Percentiles rank a stretch among this genome's conserved stretches.
These are phyloP conservation scores for Archivesica marissinica DNA, from an alignment of 1,140 invertebrate species.

Conservation along the genomic window DNA sequence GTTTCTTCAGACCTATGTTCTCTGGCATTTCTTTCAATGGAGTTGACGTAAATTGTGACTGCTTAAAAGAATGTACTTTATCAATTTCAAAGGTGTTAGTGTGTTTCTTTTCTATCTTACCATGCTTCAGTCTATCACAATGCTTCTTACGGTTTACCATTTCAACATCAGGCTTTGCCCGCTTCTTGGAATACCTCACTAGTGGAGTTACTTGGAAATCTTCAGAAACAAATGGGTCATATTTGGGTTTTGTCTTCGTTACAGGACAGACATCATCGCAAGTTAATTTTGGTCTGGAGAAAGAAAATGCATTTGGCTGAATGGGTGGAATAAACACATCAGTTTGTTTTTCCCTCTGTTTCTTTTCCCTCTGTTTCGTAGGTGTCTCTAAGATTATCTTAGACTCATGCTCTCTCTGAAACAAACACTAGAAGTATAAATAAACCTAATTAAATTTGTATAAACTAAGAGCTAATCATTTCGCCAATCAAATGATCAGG, in stretches of 20 bases:
- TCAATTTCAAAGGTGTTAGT: background rate
- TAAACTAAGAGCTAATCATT: no score
- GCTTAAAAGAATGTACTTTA: background rate
- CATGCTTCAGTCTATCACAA: background rate
- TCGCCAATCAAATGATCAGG: no score
- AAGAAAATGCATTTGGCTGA: background rate
- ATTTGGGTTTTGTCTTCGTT: background rate
- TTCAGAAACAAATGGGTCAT: constrained; percentile 19
- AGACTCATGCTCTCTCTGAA: background rate
- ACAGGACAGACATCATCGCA: no score
- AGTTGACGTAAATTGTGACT: background rate
- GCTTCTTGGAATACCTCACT: constrained; percentile 29
- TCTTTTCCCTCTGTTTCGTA: background rate
- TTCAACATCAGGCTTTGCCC: background rate
- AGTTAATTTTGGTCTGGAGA: constrained; percentile 21
- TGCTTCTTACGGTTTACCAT: background rate
- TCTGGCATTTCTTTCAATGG: background rate
- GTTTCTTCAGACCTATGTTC: no score
- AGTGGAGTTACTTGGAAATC: constrained; percentile 34
- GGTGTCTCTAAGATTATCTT: background rate
- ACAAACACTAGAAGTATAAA: no score
- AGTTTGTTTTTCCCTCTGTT: background rate
- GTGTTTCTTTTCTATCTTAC: background rate
- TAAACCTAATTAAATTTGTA: no score
- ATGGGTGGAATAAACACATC: background rate